Evolutionary conservation across 2,113 vertebrate species (phyloP).

Genomic region (Okapia johnstoni): DNA sequence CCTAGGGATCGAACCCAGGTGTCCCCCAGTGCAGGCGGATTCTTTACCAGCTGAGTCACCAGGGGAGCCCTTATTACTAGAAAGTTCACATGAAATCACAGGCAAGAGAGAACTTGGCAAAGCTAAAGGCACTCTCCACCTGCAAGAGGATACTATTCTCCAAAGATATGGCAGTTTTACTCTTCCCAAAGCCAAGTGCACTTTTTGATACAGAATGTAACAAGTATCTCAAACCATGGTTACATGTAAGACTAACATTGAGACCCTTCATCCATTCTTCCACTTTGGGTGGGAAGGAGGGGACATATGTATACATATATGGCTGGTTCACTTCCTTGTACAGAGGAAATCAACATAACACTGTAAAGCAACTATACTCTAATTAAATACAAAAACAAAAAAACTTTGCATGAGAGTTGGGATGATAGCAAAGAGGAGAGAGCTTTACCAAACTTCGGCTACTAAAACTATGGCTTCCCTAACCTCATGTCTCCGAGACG

Average conservation of each 20-base stretch:
- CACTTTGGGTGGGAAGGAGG: not conserved
- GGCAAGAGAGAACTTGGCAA: not conserved
- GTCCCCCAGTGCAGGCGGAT: not conserved
- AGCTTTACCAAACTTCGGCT: not conserved
- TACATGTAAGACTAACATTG: accelerated
- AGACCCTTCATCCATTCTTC: not conserved
- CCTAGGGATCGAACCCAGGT: not conserved
- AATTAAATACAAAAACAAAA: not conserved
- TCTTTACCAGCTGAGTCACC: not conserved
- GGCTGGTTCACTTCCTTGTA: not conserved
- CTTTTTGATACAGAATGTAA: not conserved
- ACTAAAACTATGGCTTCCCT: not conserved
- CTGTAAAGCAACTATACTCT: not conserved
- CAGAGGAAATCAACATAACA: not conserved
- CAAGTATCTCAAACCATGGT: not conserved
- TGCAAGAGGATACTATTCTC: not conserved
- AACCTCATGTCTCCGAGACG: not conserved
- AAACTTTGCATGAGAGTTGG: accelerated
- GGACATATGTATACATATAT: not conserved
- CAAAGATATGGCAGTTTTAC: not conserved
- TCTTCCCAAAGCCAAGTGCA: not conserved
- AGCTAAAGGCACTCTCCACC: not conserved
- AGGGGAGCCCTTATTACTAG: not conserved
- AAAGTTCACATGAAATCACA: not conserved
- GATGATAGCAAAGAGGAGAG: not conserved